phyloP scores from a whole-genome alignment of 2,797 vertebrate species.

The Thripadectes ignobilis region DNA sequence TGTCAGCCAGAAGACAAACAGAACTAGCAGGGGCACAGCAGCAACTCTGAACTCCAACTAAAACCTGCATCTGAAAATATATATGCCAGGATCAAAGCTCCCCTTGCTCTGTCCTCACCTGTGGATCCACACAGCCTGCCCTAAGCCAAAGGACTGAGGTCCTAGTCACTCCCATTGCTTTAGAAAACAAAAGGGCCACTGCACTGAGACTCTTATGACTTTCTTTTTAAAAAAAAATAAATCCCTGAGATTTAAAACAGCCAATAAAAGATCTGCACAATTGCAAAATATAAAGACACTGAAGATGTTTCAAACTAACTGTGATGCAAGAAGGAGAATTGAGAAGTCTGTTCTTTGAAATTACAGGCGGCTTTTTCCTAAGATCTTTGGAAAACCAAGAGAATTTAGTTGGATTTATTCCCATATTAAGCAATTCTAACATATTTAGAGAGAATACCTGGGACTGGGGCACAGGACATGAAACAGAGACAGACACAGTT shows the following conservation, averaged over 20 bases:
- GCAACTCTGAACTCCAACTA: background rate
- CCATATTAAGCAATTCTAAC: background rate
- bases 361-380: background rate
- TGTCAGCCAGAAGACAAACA: background rate
- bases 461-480: background rate
- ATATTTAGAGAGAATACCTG: background rate
- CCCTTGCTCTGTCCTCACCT: background rate
- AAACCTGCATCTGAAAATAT: background rate
- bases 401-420: background rate
- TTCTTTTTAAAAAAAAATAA: background rate
- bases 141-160: background rate
- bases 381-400: background rate
- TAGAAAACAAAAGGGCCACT: background rate
- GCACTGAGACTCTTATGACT: background rate
- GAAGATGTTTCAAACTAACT: background rate
- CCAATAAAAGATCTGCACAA: background rate
- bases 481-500: background rate
- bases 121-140: background rate
- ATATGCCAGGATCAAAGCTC: background rate
- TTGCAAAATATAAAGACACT: background rate
- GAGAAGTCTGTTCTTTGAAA: background rate
- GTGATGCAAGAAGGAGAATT: rapidly evolving
- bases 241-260: constrained; percentile 15
- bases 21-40: background rate
- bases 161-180: background rate